Evolutionary conservation across 2,888 invertebrate species (phyloP).

Genomic region (Mythimna albipuncta): DNA sequence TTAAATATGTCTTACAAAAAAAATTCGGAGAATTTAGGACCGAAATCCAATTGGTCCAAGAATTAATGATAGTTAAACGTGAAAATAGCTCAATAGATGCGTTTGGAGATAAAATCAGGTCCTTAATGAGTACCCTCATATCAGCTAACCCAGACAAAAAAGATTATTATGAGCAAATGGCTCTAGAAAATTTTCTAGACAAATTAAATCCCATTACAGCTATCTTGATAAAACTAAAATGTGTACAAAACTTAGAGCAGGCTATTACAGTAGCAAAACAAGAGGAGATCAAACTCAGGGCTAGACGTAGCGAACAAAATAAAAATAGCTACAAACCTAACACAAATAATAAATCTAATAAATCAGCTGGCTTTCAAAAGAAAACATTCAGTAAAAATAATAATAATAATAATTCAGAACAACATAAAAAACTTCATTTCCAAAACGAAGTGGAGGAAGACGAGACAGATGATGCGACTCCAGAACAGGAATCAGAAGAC

Average conservation of each 20-base stretch:
- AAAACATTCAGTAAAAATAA: conserved; percentile 2
- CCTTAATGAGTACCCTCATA: conserved; percentile 15
- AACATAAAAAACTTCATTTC: conserved; percentile 21
- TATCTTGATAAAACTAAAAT: conserved; percentile 42
- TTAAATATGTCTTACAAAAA: conserved; percentile 43
- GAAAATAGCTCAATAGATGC: conserved; percentile 25
- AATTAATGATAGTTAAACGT: conserved; percentile 37
- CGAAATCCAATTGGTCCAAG: conserved; percentile 54
- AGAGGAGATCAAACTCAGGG: conserved; percentile 52
- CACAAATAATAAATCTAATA: conserved; percentile 2
- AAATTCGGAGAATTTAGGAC: conserved; percentile 57
- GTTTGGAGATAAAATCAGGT: conserved; percentile 49
- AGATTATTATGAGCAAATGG: conserved; percentile 56
- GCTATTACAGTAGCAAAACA: conserved; percentile 58
- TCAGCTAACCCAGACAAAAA: conserved; percentile 25
- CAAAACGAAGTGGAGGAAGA: conserved; percentile 8
- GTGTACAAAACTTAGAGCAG: conserved; percentile 49
- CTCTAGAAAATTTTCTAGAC: conserved; percentile 50
- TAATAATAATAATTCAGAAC: not conserved
- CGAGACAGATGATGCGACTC: not conserved
- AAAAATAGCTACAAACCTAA: conserved; percentile 3
- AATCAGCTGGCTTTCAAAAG: too few relatives aligned
- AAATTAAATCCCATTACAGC: conserved; percentile 58
- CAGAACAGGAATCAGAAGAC: conserved; percentile 2
- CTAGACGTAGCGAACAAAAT: conserved; percentile 9